These are phyloP conservation scores for Paedocypris micromegethes DNA, from an alignment of 2,797 vertebrate genomes.

Conservation along the genomic window DNA sequence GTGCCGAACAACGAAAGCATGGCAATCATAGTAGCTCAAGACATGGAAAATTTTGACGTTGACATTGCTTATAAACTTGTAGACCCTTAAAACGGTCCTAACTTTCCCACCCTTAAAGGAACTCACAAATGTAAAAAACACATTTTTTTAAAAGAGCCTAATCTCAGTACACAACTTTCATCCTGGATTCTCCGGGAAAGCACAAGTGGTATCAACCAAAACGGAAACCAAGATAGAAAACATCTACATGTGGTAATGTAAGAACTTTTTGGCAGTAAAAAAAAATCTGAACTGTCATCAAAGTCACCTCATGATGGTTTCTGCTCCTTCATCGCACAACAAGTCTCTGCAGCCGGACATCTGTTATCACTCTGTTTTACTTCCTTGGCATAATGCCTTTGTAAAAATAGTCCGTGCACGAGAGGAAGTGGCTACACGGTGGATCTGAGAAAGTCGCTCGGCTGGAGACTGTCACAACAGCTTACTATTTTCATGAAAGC, in stretches of 20 bases:
- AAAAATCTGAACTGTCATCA: conserved; percentile 11
- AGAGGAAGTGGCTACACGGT: conserved; percentile 44
- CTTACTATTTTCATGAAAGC: conserved; percentile 39
- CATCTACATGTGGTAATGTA: too few relatives aligned
- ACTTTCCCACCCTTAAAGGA: too few relatives aligned
- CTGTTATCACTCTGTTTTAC: conserved; percentile 32
- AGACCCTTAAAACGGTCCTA: too few relatives aligned
- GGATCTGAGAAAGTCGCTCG: conserved; percentile 37
- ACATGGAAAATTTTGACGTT: background rate
- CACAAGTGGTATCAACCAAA: too few relatives aligned
- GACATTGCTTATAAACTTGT: too few relatives aligned
- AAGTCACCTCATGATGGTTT: conserved; percentile 1
- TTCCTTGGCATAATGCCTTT: conserved; percentile 21
- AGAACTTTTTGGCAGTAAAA: too few relatives aligned
- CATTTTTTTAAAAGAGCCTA: too few relatives aligned
- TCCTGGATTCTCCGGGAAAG: too few relatives aligned
- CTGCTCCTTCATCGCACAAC: background rate
- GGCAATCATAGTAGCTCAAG: conserved; percentile 4
- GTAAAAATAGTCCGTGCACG: conserved; percentile 37
- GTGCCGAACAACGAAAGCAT: conserved; percentile 4
- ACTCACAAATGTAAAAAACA: too few relatives aligned
- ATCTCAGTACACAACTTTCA: too few relatives aligned
- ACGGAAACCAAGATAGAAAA: too few relatives aligned
- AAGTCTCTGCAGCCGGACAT: conserved; percentile 21
- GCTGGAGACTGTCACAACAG: conserved; percentile 36